A percentile compares a stretch with the other conserved stretches of the same genome.
Evolutionary conservation across 2,113 vertebrate genomes (phyloP).

Genomic region (Thamnophis sirtalis): DNA sequence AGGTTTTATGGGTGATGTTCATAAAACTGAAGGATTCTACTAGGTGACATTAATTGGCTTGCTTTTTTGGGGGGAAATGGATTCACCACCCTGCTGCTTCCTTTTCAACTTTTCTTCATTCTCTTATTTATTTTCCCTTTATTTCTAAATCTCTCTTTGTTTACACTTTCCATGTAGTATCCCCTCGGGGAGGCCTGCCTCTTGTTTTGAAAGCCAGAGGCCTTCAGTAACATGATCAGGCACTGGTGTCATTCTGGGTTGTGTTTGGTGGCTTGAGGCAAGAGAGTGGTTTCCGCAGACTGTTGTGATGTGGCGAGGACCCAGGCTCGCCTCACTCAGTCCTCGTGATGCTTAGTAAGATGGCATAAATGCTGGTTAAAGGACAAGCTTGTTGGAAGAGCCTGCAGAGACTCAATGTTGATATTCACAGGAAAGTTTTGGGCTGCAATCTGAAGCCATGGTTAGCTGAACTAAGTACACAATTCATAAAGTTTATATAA

Average conservation of each 20-base stretch:
- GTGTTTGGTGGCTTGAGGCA: conserved; percentile 6
- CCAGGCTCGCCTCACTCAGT: neutral
- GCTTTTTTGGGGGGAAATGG: neutral
- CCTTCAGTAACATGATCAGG: neutral
- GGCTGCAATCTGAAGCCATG: neutral
- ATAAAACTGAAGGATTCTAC: neutral
- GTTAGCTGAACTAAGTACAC: neutral
- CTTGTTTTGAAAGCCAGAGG: conserved; percentile 10
- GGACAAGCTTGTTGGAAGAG: neutral
- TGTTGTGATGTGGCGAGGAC: neutral
- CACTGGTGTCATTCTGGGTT: conserved; percentile 7
- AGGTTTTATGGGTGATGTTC: neutral
- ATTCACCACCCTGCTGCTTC: neutral
- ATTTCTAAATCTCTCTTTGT: neutral
- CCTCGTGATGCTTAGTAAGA: neutral
- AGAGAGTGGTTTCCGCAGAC: conserved; percentile 12
- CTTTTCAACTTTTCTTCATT: neutral
- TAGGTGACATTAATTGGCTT: neutral
- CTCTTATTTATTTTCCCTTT: neutral
- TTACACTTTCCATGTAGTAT: neutral
- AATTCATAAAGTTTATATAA: neutral
- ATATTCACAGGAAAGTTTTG: too few species aligned
- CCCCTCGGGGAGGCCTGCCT: conserved; percentile 4
- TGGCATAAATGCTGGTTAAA: neutral
- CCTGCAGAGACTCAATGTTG: neutral